Base-by-base conservation (phyloP, 2,797 vertebrate genomes). In the Thamnophis elegans region DNA sequence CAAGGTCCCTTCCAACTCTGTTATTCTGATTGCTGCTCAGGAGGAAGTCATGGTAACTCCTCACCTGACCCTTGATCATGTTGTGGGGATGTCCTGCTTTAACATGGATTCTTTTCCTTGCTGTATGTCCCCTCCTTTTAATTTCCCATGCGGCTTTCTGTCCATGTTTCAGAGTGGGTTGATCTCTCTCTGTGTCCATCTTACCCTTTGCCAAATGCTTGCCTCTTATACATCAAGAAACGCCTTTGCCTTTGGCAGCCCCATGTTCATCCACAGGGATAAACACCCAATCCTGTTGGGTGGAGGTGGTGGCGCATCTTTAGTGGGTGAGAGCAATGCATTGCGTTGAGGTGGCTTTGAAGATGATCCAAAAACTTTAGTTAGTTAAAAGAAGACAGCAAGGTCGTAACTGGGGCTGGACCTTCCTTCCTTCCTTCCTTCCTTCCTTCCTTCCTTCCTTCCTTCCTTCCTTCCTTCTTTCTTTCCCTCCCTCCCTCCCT, bases 91-190 rank as follows among this genome's bases (percentile, higher is more conserved):
- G 59, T 90, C 28, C 90, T 92, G 93, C 0, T 93, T 94, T 90
- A 88, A 59, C 65, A 13, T 25, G 53, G 89, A 68, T 0, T 8
- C 22, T 58, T 58, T 93, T 73, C 92, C 93, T 89, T 0, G 0
- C 42, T 11, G 62, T 28, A 87, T 90, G 85, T 0, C 60, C 2
- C 3, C 16, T 55, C 4, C 0, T 91, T 96, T 95, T 95, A 16
- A 1, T 14, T 47, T 94, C 60, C 0, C 91, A 88, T 42, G 89
- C 42, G 95, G 95, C 94, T 96, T 78, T 93, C 32, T 95, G 94
- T 94, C 58, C 8, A 1, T 92, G 93, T 95, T 96, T 95, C 93
- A 94, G 87, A 95, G 93, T 92, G 95, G 95, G 91, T 91, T 95
- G 95, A 92, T 10, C 18, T 36, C 16, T 16, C 4, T 2, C 65